Base-by-base conservation (phyloP, 2,113 vertebrate genomes). In the Aptenodytes patagonicus region DNA sequence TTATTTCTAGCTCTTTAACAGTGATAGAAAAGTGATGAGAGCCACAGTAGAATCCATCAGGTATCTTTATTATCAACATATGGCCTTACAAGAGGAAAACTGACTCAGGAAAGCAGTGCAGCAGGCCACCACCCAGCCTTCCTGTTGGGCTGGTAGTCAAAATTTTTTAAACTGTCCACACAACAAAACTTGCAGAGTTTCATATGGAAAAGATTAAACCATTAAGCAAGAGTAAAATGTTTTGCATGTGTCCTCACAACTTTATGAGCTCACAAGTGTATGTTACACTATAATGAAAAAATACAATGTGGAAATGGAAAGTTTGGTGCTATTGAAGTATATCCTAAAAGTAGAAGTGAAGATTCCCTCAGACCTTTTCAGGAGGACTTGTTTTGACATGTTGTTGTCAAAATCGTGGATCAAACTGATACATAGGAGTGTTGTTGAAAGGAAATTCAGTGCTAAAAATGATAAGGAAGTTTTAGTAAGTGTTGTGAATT, bases 151-250 rank as follows among this genome's bases (percentile, higher is more conserved):
- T 94, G 26, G 13, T 83, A 95, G 65, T 83, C 46, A 80, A 76
- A 12, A 38, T 46, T 68, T 87, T 90, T 88, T 40, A 60, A 91
- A 93, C 64, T 44, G 14, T 64, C 46, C 7, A 2, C 17, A 46
- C 29, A 80, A 36, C n/a, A 46, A 47, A 80, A 15, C 36, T 90
- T 85, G 3, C 47, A 68, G 88, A 83, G 34, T 88, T 85, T 87
- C 57, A 72, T 22, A 49, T 3, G 13, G 66, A 65, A 89, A 83
- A 91, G 85, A 93, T 93, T 85, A 89, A 97, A 83, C 70, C 82
- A 96, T 87, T 93, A 93, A 83, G 79, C 15, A 58, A 96, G 78
- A 94, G 95, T 96, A 97, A 95, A 95, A 93, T 49, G 79, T 92
- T 85, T 95, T 79, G 71, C 68, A 69, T 92, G 75, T 80, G 90